Conservation (phyloP, 2,888 invertebrate genomes). For the Heliothis peltigera region DNA sequence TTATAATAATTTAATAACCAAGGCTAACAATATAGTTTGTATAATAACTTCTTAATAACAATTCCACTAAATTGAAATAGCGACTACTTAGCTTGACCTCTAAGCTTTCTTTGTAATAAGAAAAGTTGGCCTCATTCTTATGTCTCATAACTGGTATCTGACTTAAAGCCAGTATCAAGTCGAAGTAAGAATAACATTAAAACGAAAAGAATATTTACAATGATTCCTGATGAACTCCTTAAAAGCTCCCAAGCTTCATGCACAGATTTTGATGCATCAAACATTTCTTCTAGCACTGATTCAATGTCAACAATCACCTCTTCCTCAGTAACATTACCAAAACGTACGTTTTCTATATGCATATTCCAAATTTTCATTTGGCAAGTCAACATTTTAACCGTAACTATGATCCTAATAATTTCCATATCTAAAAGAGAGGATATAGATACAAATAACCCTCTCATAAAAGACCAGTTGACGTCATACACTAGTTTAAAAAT, state of each 20-base stretch:
- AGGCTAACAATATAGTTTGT: background rate
- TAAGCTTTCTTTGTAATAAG: background rate
- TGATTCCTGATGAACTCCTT: conserved; percentile 6
- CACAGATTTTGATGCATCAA: conserved; percentile 12
- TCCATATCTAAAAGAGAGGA: conserved; percentile 37
- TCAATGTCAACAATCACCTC: conserved; percentile 25
- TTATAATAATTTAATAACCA: background rate
- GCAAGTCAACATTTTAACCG: conserved; percentile 8
- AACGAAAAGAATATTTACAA: no score
- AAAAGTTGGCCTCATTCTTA: background rate
- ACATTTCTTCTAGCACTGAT: conserved; percentile 23
- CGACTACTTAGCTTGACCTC: no score
- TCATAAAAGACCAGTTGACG: conserved; percentile 20
- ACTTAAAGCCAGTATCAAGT: background rate
- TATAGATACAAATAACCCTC: conserved; percentile 25
- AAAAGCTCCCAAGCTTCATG: conserved; percentile 36
- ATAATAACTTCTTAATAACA: background rate
- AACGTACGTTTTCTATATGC: conserved; percentile 9
- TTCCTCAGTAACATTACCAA: conserved; percentile 3
- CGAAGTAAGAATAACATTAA: no score
- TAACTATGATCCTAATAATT: conserved; percentile 13
- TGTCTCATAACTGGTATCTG: background rate
- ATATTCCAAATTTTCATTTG: conserved; percentile 33
- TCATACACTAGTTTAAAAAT: conserved; percentile 16
- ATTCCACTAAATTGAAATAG: no score